These are phyloP conservation scores for Erynnis tages DNA, from an alignment of 2,888 invertebrate species.

Conservation along the genomic window DNA sequence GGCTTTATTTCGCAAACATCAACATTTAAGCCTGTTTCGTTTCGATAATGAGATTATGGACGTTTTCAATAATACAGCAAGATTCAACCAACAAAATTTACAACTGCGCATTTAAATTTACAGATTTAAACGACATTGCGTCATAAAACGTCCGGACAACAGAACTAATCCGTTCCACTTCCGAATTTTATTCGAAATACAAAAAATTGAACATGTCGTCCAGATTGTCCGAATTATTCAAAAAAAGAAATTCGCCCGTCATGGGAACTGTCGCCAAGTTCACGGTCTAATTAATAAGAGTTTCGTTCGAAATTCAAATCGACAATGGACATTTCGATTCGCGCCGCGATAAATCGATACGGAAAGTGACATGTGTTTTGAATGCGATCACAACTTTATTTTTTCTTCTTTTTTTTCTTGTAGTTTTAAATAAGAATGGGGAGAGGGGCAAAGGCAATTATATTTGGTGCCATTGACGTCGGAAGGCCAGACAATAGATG, in stretches of 20 bases:
- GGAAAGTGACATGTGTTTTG: conserved; percentile 78
- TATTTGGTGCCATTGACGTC: conserved; percentile 61
- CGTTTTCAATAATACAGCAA: neutral
- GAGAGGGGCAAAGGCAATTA: conserved; percentile 75
- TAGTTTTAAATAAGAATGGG: conserved; percentile 43
- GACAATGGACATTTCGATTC: conserved; percentile 55
- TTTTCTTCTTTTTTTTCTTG: conserved; percentile 49
- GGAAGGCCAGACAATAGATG: conserved; percentile 58
- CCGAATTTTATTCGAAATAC: conserved; percentile 49
- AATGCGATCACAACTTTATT: conserved; percentile 70
- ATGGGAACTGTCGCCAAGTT: conserved; percentile 74
- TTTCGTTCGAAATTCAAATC: conserved; percentile 44
- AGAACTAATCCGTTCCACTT: conserved; percentile 70
- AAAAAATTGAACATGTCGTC: conserved; percentile 52
- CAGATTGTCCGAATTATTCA: conserved; percentile 60
- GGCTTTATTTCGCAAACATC: neutral
- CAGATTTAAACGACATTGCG: conserved; percentile 30
- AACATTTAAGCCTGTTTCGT: conserved; percentile 5
- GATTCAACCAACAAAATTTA: neutral
- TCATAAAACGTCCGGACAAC: conserved; percentile 50
- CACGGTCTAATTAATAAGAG: conserved; percentile 70
- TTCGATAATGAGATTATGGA: conserved; percentile 8
- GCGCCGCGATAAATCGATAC: conserved; percentile 68
- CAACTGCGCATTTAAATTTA: neutral
- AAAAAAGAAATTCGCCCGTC: conserved; percentile 63